Evolutionary conservation across 2,888 invertebrate genomes (phyloP), one percentile per base, ranked within the genome.

Genomic region (Malthinus seriepunctatus): DNA sequence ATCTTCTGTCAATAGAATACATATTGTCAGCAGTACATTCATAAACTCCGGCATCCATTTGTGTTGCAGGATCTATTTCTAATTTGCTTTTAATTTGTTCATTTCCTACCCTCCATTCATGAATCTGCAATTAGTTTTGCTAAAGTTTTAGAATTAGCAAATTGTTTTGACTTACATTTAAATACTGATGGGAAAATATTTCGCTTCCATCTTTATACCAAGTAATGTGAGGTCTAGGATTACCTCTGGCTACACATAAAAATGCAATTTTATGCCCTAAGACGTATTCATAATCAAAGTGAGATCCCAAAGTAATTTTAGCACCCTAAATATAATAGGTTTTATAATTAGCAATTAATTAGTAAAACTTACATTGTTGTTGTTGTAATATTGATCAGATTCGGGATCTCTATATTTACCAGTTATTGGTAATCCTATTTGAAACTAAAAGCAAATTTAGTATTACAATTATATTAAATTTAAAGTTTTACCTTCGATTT

Each of bases 171-270:
- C 87, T 83, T 78, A 93, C 95, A 75, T 95, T 93, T 73, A 94
- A 81, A 76, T 93, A 93, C 55, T 89, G 86, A 81, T 95, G 95
- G 31, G 91, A 88, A 72, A 93, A 94, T 73, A 96, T 90, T 80
- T 97, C 96, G 10, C 91, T 89, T 32, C 95, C 95, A 76, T 96
- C 95, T 77, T 96, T 97, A 77, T 92, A 94, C 96, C 96, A 97
- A 12, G 95, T 96, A 63, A 96, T 93, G 66, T 93, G 91, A 0
- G 96, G 96, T 42, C 94, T 81, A 0, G 96, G 96, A 64, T 88
- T 87, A 1, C 96, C 96, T 73, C 89, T 88, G 0, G 96, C 96
- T 44, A 92, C 90, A 77, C 96, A 97, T 57, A 96, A 82, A 76
- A 96, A 94, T 8, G 93, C 91, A 63, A 96, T 94, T 81, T 96